These are phyloP conservation scores for Bubo bubo DNA, from an alignment of 2,113 vertebrate species.

Conservation along the genomic window DNA sequence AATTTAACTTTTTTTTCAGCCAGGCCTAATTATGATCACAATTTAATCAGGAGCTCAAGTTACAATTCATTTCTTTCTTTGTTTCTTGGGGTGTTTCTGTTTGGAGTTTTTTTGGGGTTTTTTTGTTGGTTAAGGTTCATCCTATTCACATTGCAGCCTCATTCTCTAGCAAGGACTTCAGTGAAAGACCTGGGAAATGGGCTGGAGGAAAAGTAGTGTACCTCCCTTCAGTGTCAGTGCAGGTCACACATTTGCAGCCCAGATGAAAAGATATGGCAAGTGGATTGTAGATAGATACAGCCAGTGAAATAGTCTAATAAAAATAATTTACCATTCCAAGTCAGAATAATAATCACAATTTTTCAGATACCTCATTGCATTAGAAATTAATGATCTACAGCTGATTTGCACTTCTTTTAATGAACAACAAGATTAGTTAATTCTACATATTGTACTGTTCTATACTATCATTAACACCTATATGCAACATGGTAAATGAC, in stretches of 20 bases:
- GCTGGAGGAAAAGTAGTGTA: neutral
- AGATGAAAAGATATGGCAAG: neutral
- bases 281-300: neutral
- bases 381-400: neutral
- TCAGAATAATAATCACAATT: neutral
- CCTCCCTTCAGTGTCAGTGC: neutral
- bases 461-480: neutral
- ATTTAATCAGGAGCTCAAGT: neutral
- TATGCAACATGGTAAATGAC: neutral
- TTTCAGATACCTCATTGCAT: neutral
- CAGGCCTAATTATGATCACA: neutral
- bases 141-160: neutral
- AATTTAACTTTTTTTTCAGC: neutral
- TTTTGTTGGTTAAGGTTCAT: neutral
- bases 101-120: neutral
- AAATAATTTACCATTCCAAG: neutral
- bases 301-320: neutral
- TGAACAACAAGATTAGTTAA: neutral
- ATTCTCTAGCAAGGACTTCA: neutral
- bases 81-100: too few relatives aligned
- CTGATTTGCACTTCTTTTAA: neutral
- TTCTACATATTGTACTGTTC: neutral
- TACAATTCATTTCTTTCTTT: neutral
- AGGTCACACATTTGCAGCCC: neutral
- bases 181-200: neutral